These are phyloP conservation scores for Gnatocerus cornutus DNA, from an alignment of 2,888 invertebrate genomes.

Conservation along the genomic window DNA sequence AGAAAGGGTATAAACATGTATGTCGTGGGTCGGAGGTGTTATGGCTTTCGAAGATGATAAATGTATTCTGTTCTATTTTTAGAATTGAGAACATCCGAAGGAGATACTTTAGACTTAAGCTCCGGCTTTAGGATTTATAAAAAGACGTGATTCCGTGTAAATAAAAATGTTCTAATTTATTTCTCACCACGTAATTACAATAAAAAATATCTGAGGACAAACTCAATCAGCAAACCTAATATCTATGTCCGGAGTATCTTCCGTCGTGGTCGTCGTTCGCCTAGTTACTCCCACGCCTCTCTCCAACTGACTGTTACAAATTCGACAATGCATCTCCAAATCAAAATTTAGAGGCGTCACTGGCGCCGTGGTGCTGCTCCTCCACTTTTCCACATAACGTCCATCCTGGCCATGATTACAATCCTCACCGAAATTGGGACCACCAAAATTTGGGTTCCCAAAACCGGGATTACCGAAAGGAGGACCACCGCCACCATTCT, in stretches of 20 bases:
- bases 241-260: slow-evolving; percentile 37
- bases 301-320: not conserved
- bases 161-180: no score
- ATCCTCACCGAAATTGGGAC: slow-evolving; percentile 10
- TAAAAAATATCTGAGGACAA: no score
- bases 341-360: not conserved
- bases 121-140: no score
- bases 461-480: not conserved
- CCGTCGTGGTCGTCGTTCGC: slow-evolving; percentile 24
- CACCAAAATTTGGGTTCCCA: not conserved
- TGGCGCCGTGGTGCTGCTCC: not conserved
- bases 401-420: slow-evolving; percentile 11
- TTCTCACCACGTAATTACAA: no score
- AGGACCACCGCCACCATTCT: no score
- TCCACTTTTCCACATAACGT: slow-evolving; percentile 2
- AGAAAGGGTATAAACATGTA: no score
- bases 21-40: no score
- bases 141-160: no score
- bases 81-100: no score
- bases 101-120: no score
- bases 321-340: slow-evolving; percentile 15
- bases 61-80: no score
- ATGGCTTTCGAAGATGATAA: no score
- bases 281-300: not conserved
- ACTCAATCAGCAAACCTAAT: slow-evolving; percentile 36